Evolutionary conservation across 2,888 invertebrate genomes (phyloP), one percentile per base, ranked within the genome.

Genomic region (Apocheima hispidaria): DNA sequence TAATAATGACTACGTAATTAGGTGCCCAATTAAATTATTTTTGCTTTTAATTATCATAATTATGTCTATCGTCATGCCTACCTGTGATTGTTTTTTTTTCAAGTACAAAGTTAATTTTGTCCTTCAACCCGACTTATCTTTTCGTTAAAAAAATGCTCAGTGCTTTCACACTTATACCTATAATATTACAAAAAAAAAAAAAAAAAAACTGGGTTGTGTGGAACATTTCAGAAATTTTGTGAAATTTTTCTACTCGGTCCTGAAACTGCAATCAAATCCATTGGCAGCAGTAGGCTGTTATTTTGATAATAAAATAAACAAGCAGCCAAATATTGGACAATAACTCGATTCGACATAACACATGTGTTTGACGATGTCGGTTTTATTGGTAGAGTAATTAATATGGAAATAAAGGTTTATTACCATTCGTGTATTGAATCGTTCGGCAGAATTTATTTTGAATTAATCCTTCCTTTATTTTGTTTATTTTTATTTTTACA

Each of bases 341-440:
- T 51, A 58, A 52, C 57, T 44, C 46, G 36, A 23, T 51, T 43
- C 50, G 57, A 49, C 26, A 50, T 38, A 58, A 30, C 58, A 58
- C 52, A 58, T 50, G 58, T 58, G 46, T 46, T 44, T 46, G 51
- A 58, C 38, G 57, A 50, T 57, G 20, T 51, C 28, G 51, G 43
- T 58, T 58, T 58, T 58, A 58, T 51, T 51, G 50, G 43, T 21
- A 21, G 5, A 50, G 50, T 58, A 44, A 58, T 51, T 58, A 51
- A 52, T 58, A 38, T 52, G 38, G 44, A 38, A 58, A 58, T 52
- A 58, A 52, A 44, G 44, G 51, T 21, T 57, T 55, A 44, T 51
- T 44, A 44, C 16, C n/a, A 38, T 33, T 9, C n/a, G 26, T n/a
- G 41, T 43, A 41, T 49, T 55, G 38, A 28, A 54, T 20, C 7